Evolutionary conservation across 2,888 invertebrate species (phyloP).

Genomic region (Chrysopilus asiliformis): DNA sequence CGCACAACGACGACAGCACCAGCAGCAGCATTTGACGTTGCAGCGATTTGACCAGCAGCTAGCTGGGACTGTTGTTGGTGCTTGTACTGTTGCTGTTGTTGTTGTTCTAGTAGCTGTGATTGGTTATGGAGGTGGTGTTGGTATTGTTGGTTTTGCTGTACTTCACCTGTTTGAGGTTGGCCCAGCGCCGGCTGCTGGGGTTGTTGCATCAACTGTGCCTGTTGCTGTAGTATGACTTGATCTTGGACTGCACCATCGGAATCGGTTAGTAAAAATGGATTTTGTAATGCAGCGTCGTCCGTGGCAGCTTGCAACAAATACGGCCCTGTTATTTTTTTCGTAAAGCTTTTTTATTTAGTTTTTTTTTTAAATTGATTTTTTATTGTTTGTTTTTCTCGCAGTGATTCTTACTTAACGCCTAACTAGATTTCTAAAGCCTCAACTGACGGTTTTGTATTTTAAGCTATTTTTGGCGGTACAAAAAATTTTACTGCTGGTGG

Average conservation of each 20-base stretch:
- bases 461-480: too few species aligned
- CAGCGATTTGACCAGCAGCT: conserved; percentile 8
- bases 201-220: too few species aligned
- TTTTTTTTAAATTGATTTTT: background rate
- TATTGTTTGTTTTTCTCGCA: background rate
- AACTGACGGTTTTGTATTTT: too few species aligned
- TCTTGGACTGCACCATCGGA: conserved; percentile 10
- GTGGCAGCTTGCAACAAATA: conserved; percentile 18
- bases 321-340: conserved; percentile 2
- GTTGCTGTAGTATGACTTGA: conserved; percentile 9
- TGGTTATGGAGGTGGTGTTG: conserved; percentile 15
- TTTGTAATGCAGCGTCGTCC: conserved; percentile 25
- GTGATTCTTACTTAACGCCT: background rate
- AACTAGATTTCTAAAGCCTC: background rate
- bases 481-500: too few species aligned
- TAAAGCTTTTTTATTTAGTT: too few species aligned
- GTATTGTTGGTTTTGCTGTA: conserved; percentile 16
- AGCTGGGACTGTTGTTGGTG: conserved; percentile 5
- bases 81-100: conserved; percentile 7
- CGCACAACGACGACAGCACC: conserved; percentile 4
- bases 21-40: too few species aligned
- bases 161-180: background rate
- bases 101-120: conserved; percentile 6
- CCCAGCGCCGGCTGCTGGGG: conserved; percentile 13
- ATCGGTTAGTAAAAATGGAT: conserved; percentile 32